A percentile compares a stretch with the other conserved stretches of the same genome.
phyloP scores from a whole-genome alignment of 2,113 vertebrate species.

The Gymnarchus niloticus region DNA sequence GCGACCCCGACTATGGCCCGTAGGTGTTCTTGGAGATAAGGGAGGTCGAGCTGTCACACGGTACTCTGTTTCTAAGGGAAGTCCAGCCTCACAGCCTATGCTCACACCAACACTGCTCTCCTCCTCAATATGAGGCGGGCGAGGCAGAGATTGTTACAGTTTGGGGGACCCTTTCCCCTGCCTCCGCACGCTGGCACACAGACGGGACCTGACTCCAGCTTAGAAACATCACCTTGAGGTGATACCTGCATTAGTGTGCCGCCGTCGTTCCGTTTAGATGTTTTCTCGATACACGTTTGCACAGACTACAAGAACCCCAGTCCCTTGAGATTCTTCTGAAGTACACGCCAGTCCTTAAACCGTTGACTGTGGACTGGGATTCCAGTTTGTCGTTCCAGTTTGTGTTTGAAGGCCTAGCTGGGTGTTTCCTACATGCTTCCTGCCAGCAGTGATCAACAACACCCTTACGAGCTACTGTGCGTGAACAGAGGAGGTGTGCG shows the following conservation, averaged over 20 bases:
- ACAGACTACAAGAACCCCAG: neutral
- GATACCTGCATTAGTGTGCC: neutral
- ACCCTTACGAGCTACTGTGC: too few species aligned
- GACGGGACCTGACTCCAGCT: neutral
- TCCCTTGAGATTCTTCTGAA: neutral
- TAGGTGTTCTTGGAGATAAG: conserved; percentile 33
- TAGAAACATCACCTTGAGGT: neutral
- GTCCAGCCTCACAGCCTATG: neutral
- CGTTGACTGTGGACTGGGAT: too few species aligned
- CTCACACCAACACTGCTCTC: neutral
- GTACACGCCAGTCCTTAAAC: neutral
- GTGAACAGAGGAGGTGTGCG: neutral
- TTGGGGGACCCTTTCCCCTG: neutral
- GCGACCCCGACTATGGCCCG: conserved; percentile 26
- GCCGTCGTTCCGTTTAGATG: neutral
- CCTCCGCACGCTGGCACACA: neutral
- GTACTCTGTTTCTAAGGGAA: neutral
- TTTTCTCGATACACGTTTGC: too few species aligned
- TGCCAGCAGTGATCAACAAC: too few species aligned
- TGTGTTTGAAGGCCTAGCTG: neutral
- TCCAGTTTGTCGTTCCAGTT: neutral
- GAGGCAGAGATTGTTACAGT: neutral
- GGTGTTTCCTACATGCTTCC: too few species aligned
- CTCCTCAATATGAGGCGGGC: neutral
- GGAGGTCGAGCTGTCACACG: neutral